phyloP scores from a whole-genome alignment of 2,888 invertebrate genomes.

The Cerastis rubricosa region DNA sequence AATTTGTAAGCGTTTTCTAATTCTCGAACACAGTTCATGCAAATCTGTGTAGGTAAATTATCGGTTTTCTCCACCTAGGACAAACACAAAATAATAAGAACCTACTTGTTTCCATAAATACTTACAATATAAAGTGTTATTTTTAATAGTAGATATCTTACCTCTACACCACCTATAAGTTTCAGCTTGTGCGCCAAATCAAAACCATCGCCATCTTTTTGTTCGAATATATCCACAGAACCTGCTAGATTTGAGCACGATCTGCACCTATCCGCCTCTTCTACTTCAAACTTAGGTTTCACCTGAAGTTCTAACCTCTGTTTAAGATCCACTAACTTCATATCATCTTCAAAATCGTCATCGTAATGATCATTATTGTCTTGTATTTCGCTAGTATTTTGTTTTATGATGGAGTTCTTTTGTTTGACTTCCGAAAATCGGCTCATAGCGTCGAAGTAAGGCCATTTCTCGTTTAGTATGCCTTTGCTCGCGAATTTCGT shows the following conservation, averaged over 20 bases:
- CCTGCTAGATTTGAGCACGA: conserved; percentile 80
- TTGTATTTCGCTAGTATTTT: conserved; percentile 64
- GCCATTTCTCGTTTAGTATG: conserved; percentile 85
- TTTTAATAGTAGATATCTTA: conserved; percentile 60
- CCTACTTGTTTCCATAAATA: neutral
- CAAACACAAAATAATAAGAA: conserved; percentile 10
- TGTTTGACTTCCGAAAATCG: conserved; percentile 75
- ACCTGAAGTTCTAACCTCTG: conserved; percentile 75
- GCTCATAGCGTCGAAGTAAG: conserved; percentile 82
- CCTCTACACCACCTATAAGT: conserved; percentile 82
- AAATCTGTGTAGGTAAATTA: conserved; percentile 83
- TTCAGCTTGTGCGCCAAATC: conserved; percentile 81
- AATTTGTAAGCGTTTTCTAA: conserved; percentile 87
- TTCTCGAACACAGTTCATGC: conserved; percentile 82
- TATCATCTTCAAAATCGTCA: conserved; percentile 84
- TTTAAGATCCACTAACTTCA: conserved; percentile 84
- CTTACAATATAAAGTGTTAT: neutral
- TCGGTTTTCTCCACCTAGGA: conserved; percentile 83
- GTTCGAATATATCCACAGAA: conserved; percentile 79
- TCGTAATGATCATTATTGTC: conserved; percentile 65
- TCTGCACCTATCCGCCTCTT: conserved; percentile 76
- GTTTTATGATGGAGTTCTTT: conserved; percentile 63
- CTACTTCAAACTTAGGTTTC: conserved; percentile 77
- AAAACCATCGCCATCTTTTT: conserved; percentile 77
- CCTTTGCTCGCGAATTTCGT: conserved; percentile 86